Evolutionary conservation across 2,888 invertebrate genomes (phyloP).

Genomic region (Drosophila mulleri): DNA sequence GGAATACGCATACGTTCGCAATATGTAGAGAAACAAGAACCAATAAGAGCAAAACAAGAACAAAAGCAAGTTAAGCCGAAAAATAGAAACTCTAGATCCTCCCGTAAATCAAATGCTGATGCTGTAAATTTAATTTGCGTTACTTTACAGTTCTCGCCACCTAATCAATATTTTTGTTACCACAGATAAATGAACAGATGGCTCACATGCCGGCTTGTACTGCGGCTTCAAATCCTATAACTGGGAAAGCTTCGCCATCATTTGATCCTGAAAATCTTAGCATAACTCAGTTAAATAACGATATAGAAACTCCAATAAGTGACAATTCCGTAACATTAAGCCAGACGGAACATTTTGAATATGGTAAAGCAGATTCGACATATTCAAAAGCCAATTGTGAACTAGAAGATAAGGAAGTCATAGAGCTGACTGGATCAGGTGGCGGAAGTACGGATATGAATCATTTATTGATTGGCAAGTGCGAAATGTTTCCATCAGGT

Average conservation of each 20-base stretch:
- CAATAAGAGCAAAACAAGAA: not conserved
- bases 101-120: slow-evolving; percentile 18
- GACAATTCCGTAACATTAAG: not conserved
- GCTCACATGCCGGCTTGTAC: slow-evolving; percentile 5
- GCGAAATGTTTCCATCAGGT: not conserved
- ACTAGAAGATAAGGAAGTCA: slow-evolving; percentile 11
- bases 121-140: slow-evolving; percentile 28
- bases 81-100: not conserved
- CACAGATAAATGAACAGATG: slow-evolving; percentile 34
- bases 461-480: not conserved
- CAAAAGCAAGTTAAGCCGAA: not conserved
- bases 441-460: not conserved
- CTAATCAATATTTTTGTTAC: slow-evolving; percentile 48
- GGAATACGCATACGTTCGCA: not conserved
- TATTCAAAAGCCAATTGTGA: not conserved
- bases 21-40: not conserved
- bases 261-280: slow-evolving; percentile 4
- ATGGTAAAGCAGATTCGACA: not conserved
- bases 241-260: not conserved
- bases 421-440: not conserved
- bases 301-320: not conserved
- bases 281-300: not conserved
- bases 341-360: not conserved
- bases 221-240: not conserved
- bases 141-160: slow-evolving; percentile 29